Evolutionary conservation across 1,140 invertebrate genomes (phyloP).

Genomic region (Saccostrea glomerata): DNA sequence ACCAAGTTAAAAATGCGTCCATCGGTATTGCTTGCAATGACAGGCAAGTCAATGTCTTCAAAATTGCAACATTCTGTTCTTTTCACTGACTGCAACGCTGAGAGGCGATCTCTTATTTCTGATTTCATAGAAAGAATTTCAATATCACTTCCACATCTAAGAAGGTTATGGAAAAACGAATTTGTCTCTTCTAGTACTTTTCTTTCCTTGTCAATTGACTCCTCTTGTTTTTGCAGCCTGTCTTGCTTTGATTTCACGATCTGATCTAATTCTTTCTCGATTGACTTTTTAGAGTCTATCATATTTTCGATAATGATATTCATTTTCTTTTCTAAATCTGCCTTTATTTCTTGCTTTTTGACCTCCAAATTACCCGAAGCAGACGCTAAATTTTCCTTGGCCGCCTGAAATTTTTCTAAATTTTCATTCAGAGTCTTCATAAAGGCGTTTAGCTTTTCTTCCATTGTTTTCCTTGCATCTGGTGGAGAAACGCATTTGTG

Average conservation of each 20-base stretch:
- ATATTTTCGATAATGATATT: neutral
- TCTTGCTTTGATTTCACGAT: neutral
- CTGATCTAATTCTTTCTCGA: neutral
- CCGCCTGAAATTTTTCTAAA: neutral
- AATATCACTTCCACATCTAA: neutral
- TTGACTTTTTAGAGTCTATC: neutral
- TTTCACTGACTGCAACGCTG: neutral
- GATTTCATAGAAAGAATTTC: neutral
- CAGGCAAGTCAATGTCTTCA: neutral
- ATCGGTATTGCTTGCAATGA: neutral
- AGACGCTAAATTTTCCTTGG: neutral
- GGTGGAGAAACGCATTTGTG: slow-evolving; percentile 4
- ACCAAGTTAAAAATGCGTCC: neutral
- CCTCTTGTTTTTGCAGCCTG: too few species aligned
- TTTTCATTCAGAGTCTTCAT: neutral
- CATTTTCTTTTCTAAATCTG: neutral
- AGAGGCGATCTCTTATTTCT: neutral
- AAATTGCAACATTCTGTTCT: neutral
- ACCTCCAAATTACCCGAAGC: neutral
- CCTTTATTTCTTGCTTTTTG: neutral
- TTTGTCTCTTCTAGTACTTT: neutral
- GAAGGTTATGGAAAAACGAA: neutral
- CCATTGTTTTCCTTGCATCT: neutral
- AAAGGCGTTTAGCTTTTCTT: neutral
- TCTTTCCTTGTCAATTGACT: neutral